These are phyloP conservation scores for Neoseiulus cucumeris DNA, from an alignment of 1,140 invertebrate genomes.

Conservation along the genomic window DNA sequence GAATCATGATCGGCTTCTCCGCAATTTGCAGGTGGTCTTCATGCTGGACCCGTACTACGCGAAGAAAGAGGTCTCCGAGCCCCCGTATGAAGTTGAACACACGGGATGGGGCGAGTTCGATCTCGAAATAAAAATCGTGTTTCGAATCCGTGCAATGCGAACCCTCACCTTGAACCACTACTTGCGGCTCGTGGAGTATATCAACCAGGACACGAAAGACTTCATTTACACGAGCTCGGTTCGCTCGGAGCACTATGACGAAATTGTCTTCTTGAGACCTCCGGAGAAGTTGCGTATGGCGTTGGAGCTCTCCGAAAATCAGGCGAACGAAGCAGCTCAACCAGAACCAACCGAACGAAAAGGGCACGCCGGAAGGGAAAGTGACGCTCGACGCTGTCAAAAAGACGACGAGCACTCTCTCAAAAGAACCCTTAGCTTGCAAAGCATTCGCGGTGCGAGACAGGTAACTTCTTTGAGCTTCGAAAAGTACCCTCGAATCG, in stretches of 20 bases:
- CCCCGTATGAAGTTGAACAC: neutral
- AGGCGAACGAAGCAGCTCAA: too few relatives aligned
- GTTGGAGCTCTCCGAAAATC: too few relatives aligned
- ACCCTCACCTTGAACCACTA: neutral
- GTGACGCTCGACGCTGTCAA: too few relatives aligned
- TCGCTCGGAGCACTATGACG: neutral
- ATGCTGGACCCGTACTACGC: neutral
- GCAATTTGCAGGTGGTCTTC: neutral
- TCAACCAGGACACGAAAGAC: neutral
- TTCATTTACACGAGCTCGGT: neutral
- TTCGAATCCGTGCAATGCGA: neutral
- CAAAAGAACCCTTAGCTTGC: too few relatives aligned
- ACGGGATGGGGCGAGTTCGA: constrained; percentile 5
- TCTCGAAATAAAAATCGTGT: neutral
- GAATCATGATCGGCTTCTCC: neutral
- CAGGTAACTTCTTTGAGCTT: too few relatives aligned
- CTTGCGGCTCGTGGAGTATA: neutral
- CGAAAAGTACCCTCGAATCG: too few relatives aligned
- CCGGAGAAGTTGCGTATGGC: neutral
- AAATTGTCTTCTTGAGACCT: neutral
- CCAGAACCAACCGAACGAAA: too few relatives aligned
- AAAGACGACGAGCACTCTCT: too few relatives aligned
- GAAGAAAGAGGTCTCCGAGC: neutral
- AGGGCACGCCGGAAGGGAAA: too few relatives aligned
- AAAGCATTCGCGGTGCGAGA: too few relatives aligned